Percentiles rank a stretch among this genome's conserved stretches.
These are phyloP conservation scores for Aphyosemion australe DNA, from an alignment of 2,113 vertebrate species.

Conservation along the genomic window DNA sequence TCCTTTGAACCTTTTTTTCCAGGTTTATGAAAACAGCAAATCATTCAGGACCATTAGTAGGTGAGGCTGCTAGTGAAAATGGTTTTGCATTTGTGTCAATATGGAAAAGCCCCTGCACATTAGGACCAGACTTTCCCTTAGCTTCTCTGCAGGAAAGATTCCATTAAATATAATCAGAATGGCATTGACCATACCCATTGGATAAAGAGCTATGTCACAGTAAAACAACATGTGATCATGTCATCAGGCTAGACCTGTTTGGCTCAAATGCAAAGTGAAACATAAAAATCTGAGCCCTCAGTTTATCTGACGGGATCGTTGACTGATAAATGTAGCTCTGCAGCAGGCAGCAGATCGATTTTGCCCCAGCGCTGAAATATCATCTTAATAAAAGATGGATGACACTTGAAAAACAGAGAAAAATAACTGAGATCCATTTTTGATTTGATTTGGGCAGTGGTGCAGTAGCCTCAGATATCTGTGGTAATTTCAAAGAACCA, in stretches of 20 bases:
- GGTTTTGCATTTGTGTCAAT: too few species aligned
- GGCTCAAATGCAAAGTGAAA: conserved; percentile 25
- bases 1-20: too few species aligned
- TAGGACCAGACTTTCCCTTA: too few species aligned
- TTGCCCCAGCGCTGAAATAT: conserved; percentile 36
- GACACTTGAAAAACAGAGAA: conserved; percentile 21
- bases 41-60: too few species aligned
- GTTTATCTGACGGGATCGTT: conserved; percentile 51
- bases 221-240: conserved; percentile 39
- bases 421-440: conserved; percentile 29
- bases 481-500: not conserved
- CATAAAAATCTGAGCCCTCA: conserved; percentile 9
- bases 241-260: conserved; percentile 26
- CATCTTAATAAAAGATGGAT: conserved; percentile 55
- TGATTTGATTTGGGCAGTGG: not conserved
- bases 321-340: conserved; percentile 57
- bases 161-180: too few species aligned
- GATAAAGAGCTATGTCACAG: not conserved
- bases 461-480: not conserved
- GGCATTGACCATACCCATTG: too few species aligned
- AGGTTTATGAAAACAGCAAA: too few species aligned
- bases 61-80: too few species aligned
- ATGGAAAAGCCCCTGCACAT: too few species aligned
- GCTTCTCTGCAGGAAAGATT: too few species aligned
- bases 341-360: conserved; percentile 54